These are phyloP conservation scores for Saccopteryx bilineata DNA, from an alignment of 2,113 vertebrate species.

Conservation along the genomic window DNA sequence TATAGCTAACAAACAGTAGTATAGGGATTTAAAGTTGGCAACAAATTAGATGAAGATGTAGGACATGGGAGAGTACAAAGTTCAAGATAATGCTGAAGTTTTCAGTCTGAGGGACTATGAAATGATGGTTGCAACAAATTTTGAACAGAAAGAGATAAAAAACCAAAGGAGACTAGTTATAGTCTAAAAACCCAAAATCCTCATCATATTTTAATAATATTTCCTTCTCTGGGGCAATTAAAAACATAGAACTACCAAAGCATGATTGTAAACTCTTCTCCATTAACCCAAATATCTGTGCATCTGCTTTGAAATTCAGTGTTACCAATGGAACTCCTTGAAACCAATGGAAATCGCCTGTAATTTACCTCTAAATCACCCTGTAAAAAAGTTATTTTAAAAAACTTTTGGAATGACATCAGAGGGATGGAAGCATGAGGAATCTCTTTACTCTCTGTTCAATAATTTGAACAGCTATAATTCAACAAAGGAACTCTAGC, in stretches of 20 bases:
- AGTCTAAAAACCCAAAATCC: not conserved
- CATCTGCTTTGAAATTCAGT: not conserved
- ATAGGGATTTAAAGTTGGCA: not conserved
- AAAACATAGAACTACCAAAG: conserved; percentile 10
- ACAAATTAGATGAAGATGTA: not conserved
- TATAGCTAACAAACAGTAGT: not conserved
- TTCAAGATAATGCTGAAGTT: not conserved
- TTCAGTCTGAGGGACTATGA: not conserved
- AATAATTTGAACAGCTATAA: too few species aligned
- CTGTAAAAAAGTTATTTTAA: not conserved
- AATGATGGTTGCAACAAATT: not conserved
- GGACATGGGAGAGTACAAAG: not conserved
- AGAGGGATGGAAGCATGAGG: too few species aligned
- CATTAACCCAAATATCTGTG: not conserved
- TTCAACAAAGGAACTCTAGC: too few species aligned
- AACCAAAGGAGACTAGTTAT: not conserved
- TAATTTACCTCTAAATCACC: not conserved
- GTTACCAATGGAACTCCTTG: not conserved
- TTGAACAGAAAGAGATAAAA: not conserved
- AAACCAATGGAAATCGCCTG: not conserved
- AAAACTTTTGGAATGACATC: not conserved
- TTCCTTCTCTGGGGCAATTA: not conserved
- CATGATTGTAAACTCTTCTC: not conserved
- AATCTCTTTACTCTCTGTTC: too few species aligned
- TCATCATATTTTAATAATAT: not conserved